These are phyloP conservation scores for Hirtodrosophila duncani DNA, from an alignment of 2,888 invertebrate genomes.

Conservation along the genomic window DNA sequence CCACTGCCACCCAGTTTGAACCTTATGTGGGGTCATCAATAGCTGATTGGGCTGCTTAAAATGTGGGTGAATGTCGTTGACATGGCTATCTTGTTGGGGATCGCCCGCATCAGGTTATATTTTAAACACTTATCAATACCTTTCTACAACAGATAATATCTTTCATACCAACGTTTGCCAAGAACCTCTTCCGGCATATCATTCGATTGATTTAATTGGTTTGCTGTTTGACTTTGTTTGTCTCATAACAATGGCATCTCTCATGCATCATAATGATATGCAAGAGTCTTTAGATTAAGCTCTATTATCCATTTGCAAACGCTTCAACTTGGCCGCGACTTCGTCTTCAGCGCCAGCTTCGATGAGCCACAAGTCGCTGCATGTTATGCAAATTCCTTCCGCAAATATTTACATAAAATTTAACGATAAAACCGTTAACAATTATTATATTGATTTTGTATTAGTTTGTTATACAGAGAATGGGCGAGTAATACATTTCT, in stretches of 20 bases:
- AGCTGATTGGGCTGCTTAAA: constrained; percentile 20
- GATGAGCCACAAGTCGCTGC: constrained; percentile 36
- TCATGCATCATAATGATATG: constrained; percentile 41
- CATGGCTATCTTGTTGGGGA: constrained; percentile 16
- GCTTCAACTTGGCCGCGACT: constrained; percentile 15
- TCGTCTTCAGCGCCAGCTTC: not conserved
- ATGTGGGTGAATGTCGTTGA: constrained; percentile 40
- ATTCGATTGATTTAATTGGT: constrained; percentile 22
- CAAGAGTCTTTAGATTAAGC: constrained; percentile 40
- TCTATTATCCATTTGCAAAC: constrained; percentile 47
- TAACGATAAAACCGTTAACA: constrained; percentile 54
- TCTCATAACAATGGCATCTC: constrained; percentile 3
- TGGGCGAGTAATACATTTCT: constrained; percentile 16
- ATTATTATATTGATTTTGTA: constrained; percentile 50
- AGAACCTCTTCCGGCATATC: constrained; percentile 46
- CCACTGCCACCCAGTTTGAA: no score
- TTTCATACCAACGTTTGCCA: constrained; percentile 41
- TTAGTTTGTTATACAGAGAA: no score
- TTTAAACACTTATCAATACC: constrained; percentile 6
- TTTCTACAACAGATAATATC: constrained; percentile 19
- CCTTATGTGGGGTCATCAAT: constrained; percentile 1
- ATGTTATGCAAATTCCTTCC: constrained; percentile 65
- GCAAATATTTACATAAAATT: constrained; percentile 64
- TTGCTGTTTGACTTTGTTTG: constrained; percentile 37
- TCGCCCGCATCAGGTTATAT: no score